phyloP scores from a whole-genome alignment of 2,797 vertebrate species.

The Antrozous pallidus region DNA sequence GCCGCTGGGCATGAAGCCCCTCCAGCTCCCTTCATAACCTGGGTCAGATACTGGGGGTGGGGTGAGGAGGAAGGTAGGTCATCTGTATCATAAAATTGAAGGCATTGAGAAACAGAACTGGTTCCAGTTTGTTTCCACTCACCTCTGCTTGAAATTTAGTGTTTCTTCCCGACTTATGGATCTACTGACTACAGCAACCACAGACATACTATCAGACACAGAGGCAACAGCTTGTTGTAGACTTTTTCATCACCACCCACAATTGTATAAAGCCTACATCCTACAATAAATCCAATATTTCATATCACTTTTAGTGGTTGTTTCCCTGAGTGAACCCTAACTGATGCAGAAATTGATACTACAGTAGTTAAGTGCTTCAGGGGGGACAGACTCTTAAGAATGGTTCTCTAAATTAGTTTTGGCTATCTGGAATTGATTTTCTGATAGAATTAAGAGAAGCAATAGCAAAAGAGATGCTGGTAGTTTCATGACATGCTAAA shows the following conservation, averaged over 20 bases:
- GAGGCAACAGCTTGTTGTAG: background rate
- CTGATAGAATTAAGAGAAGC: background rate
- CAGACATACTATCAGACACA: background rate
- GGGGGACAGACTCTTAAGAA: background rate
- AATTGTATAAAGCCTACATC: background rate
- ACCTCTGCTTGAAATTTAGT: background rate
- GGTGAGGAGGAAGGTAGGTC: background rate
- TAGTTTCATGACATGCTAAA: background rate
- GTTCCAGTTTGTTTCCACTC: background rate
- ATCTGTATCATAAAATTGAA: background rate
- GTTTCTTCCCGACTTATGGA: background rate
- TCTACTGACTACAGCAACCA: background rate
- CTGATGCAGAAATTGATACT: background rate
- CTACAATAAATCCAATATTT: background rate
- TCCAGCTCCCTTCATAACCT: background rate
- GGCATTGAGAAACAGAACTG: background rate
- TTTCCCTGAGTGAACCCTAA: background rate
- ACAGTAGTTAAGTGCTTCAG: background rate
- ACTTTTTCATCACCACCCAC: background rate
- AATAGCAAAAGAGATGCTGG: background rate
- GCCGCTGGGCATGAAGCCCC: background rate
- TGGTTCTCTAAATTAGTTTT: background rate
- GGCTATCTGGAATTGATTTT: background rate
- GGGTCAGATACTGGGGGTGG: background rate
- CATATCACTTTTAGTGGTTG: background rate